Base-by-base conservation (phyloP, 1,140 invertebrate genomes). In the Leptinotarsa defecta region DNA sequence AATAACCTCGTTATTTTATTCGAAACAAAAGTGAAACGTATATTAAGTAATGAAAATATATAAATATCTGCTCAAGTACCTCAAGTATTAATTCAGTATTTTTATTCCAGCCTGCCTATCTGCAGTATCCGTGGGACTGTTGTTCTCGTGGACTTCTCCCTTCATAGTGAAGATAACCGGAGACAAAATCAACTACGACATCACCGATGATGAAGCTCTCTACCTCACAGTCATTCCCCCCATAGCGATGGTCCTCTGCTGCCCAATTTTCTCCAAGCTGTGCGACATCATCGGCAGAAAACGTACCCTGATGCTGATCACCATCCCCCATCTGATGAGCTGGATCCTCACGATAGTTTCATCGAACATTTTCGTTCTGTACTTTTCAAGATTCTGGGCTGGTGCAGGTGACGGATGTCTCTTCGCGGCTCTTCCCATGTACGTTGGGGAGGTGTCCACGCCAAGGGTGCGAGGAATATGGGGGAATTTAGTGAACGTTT, bases 361-460 rank as follows among this genome's bases (percentile, higher is more conserved):
- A 13, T 76, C 67, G 67, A 74, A 74, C 19, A 68, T 77, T 11
- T 76, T 70, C 34, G 20, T 77, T 20, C 76, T 81, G 17, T 82
- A 78, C 68, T 70, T 82, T 1, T 76, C 76, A 8, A 73, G 81
- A 65, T 76, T 82, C 63, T 68, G 81, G n/a, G 61, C 74, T 22
- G 84, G 84, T 17, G 61, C 84, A 3, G 81, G 73, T 8, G 81
- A 84, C 69, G 81, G 76, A 13, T 78, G 78, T 61, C 70, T 80
- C 34, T 84, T 83, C 65, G 73, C 79, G 13, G 75, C 78, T 4
- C 68, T 83, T n/a, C 89, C 91, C 0, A 88, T 92, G 81, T 92
- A 90, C 80, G 85, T 92, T 43, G 88, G 89, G 74, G 90, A 92
- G 86, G 87, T 93, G 49, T 87, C 92, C 48, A 88, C 91, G 72